Evolutionary conservation across 2,888 invertebrate genomes (phyloP).

Genomic region (Meta bourneti): DNA sequence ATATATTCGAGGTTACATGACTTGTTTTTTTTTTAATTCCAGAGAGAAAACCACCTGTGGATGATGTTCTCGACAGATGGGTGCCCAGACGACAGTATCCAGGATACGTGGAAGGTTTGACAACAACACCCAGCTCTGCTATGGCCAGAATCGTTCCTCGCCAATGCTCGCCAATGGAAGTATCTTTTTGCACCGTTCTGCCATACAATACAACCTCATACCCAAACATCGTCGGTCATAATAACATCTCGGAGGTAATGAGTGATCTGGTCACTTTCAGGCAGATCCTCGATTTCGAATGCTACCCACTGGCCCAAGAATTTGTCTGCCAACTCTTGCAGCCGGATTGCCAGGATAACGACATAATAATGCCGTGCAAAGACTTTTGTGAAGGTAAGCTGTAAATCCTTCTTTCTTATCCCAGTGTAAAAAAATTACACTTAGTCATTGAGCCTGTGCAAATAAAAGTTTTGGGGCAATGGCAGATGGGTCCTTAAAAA

Average conservation of each 20-base stretch:
- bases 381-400: slow-evolving; percentile 90
- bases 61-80: slow-evolving; percentile 75
- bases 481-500: too few species aligned
- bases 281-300: slow-evolving; percentile 91
- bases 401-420: too few species aligned
- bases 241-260: slow-evolving; percentile 85
- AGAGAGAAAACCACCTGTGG: slow-evolving; percentile 69
- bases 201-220: slow-evolving; percentile 91
- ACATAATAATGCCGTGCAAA: slow-evolving; percentile 85
- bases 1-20: too few species aligned
- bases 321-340: slow-evolving; percentile 93
- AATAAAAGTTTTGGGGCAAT: too few species aligned
- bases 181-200: slow-evolving; percentile 81
- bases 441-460: too few species aligned
- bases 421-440: too few species aligned
- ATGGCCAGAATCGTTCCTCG: slow-evolving; percentile 67
- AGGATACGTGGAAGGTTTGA: slow-evolving; percentile 77
- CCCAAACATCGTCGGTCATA: slow-evolving; percentile 89
- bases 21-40: slow-evolving; percentile 32
- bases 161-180: slow-evolving; percentile 78
- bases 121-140: slow-evolving; percentile 76
- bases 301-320: slow-evolving; percentile 92
- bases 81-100: slow-evolving; percentile 77
- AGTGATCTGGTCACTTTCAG: slow-evolving; percentile 89
- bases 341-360: slow-evolving; percentile 85